Evolutionary conservation across 2,113 vertebrate species (phyloP).

Genomic region (Irena cyanogastra): DNA sequence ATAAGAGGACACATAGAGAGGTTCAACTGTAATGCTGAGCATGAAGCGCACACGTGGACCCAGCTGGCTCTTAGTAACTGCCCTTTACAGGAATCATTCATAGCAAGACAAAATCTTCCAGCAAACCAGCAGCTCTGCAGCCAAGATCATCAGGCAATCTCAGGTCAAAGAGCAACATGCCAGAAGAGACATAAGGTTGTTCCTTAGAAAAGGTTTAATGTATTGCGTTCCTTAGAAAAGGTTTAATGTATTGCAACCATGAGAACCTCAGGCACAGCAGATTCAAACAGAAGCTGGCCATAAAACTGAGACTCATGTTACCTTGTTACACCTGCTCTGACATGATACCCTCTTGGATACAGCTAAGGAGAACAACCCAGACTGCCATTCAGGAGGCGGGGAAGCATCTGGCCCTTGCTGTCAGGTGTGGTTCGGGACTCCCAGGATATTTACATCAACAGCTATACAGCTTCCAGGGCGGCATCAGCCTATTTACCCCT

Average conservation of each 20-base stretch:
- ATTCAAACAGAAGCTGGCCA: background rate
- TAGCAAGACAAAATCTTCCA: background rate
- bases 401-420: background rate
- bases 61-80: background rate
- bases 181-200: accelerated
- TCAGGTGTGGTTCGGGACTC: accelerated
- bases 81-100: background rate
- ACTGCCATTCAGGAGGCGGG: background rate
- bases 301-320: background rate
- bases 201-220: background rate
- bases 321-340: background rate
- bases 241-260: background rate
- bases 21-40: background rate
- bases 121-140: background rate
- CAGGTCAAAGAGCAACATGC: background rate
- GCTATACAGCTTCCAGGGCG: background rate
- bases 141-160: background rate
- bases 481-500: background rate
- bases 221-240: background rate
- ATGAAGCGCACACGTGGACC: background rate
- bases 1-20: background rate
- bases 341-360: background rate
- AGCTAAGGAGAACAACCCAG: background rate
- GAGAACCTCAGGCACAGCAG: background rate
- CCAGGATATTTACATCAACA: background rate